These are phyloP conservation scores for Toxotes chatareus DNA, from an alignment of 2,113 vertebrate species.

Conservation along the genomic window DNA sequence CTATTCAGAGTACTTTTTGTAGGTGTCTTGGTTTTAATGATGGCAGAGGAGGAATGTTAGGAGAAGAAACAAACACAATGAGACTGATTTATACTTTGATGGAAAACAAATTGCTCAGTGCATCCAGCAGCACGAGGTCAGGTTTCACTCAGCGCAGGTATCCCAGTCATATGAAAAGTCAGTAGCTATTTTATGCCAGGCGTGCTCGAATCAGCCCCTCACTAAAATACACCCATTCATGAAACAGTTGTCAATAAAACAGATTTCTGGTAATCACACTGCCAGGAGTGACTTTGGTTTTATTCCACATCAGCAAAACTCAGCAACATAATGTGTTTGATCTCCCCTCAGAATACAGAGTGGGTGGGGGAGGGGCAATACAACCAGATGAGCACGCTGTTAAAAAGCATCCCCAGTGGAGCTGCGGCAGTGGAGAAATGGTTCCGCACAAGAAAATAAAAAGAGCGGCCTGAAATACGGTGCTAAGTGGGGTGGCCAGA, in stretches of 20 bases:
- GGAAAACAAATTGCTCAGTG: too few species aligned
- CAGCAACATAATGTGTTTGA: background rate
- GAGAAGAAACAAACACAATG: too few species aligned
- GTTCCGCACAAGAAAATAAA: background rate
- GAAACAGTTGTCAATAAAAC: background rate
- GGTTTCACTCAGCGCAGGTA: too few species aligned
- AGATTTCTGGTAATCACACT: background rate
- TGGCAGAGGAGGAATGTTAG: too few species aligned
- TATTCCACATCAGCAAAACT: conserved; percentile 3
- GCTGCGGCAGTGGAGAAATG: background rate
- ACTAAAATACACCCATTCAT: background rate
- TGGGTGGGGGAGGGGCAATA: background rate
- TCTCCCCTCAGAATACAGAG: background rate
- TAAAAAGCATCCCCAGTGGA: background rate
- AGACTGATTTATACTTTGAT: too few species aligned
- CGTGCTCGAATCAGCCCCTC: background rate
- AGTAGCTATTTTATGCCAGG: background rate
- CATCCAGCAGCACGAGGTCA: too few species aligned
- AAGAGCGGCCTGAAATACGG: background rate
- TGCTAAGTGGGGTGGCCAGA: background rate
- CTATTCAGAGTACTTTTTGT: too few species aligned
- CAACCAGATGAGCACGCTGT: background rate
- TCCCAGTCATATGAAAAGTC: background rate
- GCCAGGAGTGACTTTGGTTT: conserved; percentile 1
- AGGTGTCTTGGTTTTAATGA: too few species aligned